phyloP scores from a whole-genome alignment of 2,888 invertebrate genomes.

The Eubasilissa splendida region DNA sequence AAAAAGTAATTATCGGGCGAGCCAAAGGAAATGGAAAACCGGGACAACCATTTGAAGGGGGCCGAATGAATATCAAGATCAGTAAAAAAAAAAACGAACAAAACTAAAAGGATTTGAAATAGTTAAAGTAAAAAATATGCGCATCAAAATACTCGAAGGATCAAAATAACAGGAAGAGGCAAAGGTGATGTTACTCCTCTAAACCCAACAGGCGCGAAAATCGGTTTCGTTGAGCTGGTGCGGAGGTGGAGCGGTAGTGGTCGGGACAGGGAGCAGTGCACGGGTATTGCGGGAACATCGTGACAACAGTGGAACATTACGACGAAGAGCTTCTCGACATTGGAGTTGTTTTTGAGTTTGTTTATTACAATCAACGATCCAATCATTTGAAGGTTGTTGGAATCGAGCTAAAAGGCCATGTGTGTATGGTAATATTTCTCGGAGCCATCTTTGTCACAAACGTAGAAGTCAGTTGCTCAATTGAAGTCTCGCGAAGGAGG shows the following conservation, averaged over 20 bases:
- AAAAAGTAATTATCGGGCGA: conserved; percentile 57
- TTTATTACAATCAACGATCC: no score
- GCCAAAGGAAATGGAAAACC: conserved; percentile 74
- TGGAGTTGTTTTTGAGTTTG: not conserved
- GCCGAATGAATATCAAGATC: conserved; percentile 54
- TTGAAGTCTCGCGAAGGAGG: no score
- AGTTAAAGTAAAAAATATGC: conserved; percentile 16
- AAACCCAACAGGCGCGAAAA: conserved; percentile 49
- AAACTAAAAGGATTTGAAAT: conserved; percentile 25
- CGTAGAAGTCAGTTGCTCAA: not conserved
- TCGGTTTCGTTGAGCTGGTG: conserved; percentile 34
- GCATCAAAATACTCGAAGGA: conserved; percentile 29
- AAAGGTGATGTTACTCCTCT: conserved; percentile 43
- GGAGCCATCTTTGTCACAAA: not conserved
- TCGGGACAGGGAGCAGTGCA: conserved; percentile 11
- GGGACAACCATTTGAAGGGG: conserved; percentile 75
- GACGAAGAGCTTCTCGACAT: conserved; percentile 37
- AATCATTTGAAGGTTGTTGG: not conserved
- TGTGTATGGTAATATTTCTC: not conserved
- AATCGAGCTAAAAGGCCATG: conserved; percentile 1
- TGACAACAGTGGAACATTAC: conserved; percentile 16
- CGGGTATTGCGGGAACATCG: conserved; percentile 2
- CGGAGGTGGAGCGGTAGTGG: conserved; percentile 41
- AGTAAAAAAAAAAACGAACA: conserved; percentile 1
- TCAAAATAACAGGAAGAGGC: conserved; percentile 37